Evolutionary conservation across 2,113 vertebrate genomes (phyloP).

Genomic region (Pseudois nayaur): DNA sequence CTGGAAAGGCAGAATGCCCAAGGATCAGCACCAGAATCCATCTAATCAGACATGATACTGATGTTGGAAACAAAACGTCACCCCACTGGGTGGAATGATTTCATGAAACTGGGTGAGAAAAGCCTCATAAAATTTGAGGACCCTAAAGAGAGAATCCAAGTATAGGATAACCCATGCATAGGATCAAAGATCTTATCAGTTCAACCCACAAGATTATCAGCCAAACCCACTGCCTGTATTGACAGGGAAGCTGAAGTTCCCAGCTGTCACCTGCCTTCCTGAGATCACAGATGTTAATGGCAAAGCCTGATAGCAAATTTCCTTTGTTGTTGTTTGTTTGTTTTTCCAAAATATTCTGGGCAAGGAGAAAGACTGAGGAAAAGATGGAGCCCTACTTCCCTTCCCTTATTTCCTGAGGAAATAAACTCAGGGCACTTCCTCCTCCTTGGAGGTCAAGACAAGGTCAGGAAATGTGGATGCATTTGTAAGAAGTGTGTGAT

Average conservation of each 20-base stretch:
- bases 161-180: background rate
- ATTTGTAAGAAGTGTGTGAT: fast-evolving
- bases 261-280: background rate
- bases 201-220: background rate
- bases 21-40: background rate
- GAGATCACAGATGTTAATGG: background rate
- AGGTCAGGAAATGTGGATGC: background rate
- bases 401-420: background rate
- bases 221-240: background rate
- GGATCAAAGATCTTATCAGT: background rate
- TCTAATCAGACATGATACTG: background rate
- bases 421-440: no score
- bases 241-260: background rate
- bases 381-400: background rate
- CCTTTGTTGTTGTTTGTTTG: background rate
- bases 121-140: background rate
- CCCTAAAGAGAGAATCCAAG: background rate
- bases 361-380: background rate
- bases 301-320: background rate
- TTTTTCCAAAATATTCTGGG: background rate
- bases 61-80: background rate
- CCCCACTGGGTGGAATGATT: background rate
- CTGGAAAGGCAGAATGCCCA: background rate
- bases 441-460: background rate
- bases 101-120: background rate